phyloP scores from a whole-genome alignment of 2,888 invertebrate species.

The Macaria notata region DNA sequence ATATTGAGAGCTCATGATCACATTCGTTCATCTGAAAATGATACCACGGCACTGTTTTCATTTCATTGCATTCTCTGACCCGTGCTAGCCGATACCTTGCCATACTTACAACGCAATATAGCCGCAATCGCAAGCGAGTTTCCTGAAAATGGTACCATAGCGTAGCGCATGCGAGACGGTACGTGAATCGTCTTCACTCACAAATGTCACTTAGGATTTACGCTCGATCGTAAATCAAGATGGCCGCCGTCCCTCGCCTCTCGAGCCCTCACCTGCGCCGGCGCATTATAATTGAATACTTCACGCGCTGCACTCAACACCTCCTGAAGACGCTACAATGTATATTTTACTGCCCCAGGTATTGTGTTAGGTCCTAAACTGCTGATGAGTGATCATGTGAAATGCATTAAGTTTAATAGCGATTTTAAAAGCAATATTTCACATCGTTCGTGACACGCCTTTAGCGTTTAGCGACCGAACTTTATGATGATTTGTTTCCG shows the following conservation, averaged over 20 bases:
- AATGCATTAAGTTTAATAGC: slow-evolving; percentile 76
- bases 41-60: slow-evolving; percentile 30
- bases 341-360: slow-evolving; percentile 70
- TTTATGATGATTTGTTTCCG: slow-evolving; percentile 81
- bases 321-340: slow-evolving; percentile 74
- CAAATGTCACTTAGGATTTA: slow-evolving; percentile 80
- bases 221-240: slow-evolving; percentile 78
- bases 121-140: slow-evolving; percentile 55
- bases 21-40: slow-evolving; percentile 34
- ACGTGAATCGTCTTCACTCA: slow-evolving; percentile 64
- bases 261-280: slow-evolving; percentile 66
- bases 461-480: slow-evolving; percentile 64
- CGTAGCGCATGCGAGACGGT: slow-evolving; percentile 47
- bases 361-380: slow-evolving; percentile 81
- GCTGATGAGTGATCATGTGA: slow-evolving; percentile 77
- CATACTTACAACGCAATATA: slow-evolving; percentile 43
- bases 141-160: slow-evolving; percentile 65
- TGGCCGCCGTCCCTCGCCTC: slow-evolving; percentile 63
- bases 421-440: slow-evolving; percentile 80
- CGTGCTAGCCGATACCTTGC: slow-evolving; percentile 29
- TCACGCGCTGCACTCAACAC: slow-evolving; percentile 79
- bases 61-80: slow-evolving; percentile 44
- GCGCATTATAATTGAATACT: slow-evolving; percentile 81
- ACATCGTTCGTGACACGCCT: slow-evolving; percentile 71
- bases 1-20: slow-evolving; percentile 47